A percentile compares a stretch with the other conserved stretches of the same genome.
phyloP scores from a whole-genome alignment of 2,113 vertebrate species.

The Gracilinanus agilis region DNA sequence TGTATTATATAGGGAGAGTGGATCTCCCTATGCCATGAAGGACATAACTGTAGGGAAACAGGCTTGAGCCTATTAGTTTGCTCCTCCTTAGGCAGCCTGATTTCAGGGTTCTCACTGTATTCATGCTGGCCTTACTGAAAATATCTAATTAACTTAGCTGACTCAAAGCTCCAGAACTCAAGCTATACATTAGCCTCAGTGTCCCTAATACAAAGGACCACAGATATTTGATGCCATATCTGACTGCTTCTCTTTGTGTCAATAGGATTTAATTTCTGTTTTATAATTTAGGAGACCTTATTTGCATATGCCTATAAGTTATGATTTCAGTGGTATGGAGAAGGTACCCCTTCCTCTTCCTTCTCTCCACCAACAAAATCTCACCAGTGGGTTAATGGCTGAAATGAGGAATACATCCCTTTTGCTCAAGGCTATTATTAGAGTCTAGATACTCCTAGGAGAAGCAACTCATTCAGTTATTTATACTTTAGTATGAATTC shows the following conservation, averaged over 20 bases:
- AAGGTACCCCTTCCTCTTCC: neutral
- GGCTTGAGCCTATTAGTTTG: neutral
- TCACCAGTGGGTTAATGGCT: neutral
- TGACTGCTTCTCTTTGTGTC: neutral
- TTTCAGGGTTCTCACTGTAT: neutral
- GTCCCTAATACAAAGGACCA: neutral
- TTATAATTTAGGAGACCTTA: neutral
- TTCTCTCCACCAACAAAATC: neutral
- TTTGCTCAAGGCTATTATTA: neutral
- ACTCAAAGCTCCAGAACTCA: neutral
- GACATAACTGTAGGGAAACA: neutral
- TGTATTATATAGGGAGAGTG: neutral
- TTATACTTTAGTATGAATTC: neutral
- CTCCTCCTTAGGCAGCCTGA: neutral
- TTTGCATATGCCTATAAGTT: neutral
- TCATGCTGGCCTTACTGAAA: neutral
- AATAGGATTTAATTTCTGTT: neutral
- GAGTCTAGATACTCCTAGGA: neutral
- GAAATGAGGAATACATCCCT: neutral
- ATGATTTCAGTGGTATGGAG: neutral
- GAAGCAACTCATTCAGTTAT: neutral
- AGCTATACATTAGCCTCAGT: neutral
- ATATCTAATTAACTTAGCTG: neutral
- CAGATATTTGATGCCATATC: neutral
- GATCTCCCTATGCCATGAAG: neutral